Base-by-base conservation (phyloP, 2,113 vertebrate genomes). In the Equus przewalskii region DNA sequence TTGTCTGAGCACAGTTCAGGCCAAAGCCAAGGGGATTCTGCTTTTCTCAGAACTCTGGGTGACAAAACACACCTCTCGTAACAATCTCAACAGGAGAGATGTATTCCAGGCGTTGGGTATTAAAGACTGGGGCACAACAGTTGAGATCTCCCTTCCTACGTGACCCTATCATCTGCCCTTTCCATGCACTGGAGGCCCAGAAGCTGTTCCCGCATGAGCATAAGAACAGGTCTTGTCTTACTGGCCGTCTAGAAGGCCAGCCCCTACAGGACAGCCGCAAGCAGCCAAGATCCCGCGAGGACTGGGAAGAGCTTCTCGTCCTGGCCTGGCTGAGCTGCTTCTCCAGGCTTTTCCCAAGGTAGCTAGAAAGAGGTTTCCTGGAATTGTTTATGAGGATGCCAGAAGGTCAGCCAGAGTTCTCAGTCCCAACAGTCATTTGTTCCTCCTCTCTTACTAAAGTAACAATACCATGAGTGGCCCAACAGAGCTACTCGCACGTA, bases 401-500 rank as follows among this genome's bases (percentile, higher is more conserved):
- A 95, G 49, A 96, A 98, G 97, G 96, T 97, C 97, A 98, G 96
- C 97, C 97, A 97, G 94, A 95, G 97, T 97, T 94, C 91, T 92
- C 82, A 79, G 73, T 64, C 73, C 89, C 94, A 95, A 89, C 70
- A 98, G 98, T 69, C 89, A 87, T 93, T 94, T 56, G 62, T 86
- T 92, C 64, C 18, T 87, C 60, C 85, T 72, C 78, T n/a, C 87
- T 98, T 95, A 51, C 73, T 85, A 56, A 84, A 91, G 58, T 51
- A 96, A 87, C 76, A 97, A 96, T 96, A 94, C 69, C 81, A 54
- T 69, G 69, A 89, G 51, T 86, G 64, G 54, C 67, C 64, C 65
- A 58, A 73, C 54, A 36, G 79, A 79, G 3, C 58, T 80, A 22
- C 13, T 93, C 80, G 56, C 46, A 88, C 19, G 79, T 22, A 46